phyloP scores from a whole-genome alignment of 53 echinoderm and acorn worm species.

The Antedon mediterranea region DNA sequence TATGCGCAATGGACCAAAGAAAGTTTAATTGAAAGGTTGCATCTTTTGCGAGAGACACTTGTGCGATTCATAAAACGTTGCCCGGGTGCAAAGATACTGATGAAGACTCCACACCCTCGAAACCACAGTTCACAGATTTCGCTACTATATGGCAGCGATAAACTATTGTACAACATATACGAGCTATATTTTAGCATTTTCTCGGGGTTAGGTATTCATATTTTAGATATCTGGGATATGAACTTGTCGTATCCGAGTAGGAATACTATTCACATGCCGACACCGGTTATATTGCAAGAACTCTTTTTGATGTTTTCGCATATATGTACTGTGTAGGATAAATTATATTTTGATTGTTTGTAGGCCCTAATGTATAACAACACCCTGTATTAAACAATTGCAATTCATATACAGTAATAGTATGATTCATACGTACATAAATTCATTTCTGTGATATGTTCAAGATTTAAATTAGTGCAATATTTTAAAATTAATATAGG shows the following conservation, averaged over 20 bases:
- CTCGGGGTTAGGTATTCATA: neutral
- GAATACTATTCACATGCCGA: neutral
- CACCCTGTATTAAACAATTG: too few relatives aligned
- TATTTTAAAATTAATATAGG: too few relatives aligned
- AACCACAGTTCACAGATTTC: neutral
- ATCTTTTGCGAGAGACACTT: neutral
- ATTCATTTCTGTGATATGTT: too few relatives aligned
- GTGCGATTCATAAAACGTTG: neutral
- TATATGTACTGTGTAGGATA: slow-evolving; percentile 1
- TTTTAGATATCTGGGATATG: slow-evolving; percentile 10
- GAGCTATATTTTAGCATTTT: neutral
- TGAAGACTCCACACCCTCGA: neutral
- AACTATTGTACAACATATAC: neutral
- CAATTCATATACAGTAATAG: too few relatives aligned
- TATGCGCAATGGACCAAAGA: neutral
- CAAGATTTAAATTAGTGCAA: too few relatives aligned
- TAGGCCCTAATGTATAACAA: too few relatives aligned
- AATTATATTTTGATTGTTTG: too few relatives aligned
- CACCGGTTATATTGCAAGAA: slow-evolving; percentile 1
- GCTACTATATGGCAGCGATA: neutral
- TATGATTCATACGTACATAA: too few relatives aligned
- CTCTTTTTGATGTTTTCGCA: slow-evolving; percentile 3
- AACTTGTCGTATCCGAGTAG: neutral
- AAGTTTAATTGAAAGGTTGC: neutral
- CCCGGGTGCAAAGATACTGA: neutral